A percentile compares a stretch with the other conserved stretches of the same genome.
phyloP scores from a whole-genome alignment of 2,113 vertebrate species.

The Pluvianellus socialis region DNA sequence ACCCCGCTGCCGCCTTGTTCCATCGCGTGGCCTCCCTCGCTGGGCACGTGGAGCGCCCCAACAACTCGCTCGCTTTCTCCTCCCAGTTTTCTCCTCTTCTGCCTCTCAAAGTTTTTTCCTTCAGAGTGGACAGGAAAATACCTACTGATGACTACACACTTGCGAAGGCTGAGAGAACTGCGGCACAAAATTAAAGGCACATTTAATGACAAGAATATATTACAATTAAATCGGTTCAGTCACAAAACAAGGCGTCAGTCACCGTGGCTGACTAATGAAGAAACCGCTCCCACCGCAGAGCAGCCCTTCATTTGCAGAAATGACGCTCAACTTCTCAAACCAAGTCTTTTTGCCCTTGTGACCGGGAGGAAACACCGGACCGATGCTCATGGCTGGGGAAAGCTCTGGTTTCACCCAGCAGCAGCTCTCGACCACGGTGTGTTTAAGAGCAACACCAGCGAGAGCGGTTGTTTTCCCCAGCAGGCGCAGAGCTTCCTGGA shows the following conservation, averaged over 20 bases:
- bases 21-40: neutral
- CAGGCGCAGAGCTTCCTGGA: neutral
- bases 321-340: neutral
- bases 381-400: neutral
- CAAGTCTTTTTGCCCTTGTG: neutral
- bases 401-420: neutral
- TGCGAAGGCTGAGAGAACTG: neutral
- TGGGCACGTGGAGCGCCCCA: no score
- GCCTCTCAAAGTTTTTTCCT: neutral
- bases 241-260: neutral
- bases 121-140: neutral
- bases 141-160: neutral
- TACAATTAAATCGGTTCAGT: neutral
- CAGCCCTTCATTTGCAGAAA: neutral
- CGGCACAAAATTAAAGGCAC: neutral
- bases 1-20: neutral
- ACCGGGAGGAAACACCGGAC: rapidly evolving
- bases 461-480: rapidly evolving
- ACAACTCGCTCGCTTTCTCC: rapidly evolving
- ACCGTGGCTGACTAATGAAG: neutral
- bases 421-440: rapidly evolving
- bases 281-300: neutral
- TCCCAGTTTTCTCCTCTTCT: neutral
- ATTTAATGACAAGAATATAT: neutral
- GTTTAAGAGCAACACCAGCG: neutral